A percentile compares a stretch with the other conserved stretches of the same genome.
Evolutionary conservation across 92 coral and sea anemone genomes (phyloP).

Genomic region (Parazoanthus swiftii): DNA sequence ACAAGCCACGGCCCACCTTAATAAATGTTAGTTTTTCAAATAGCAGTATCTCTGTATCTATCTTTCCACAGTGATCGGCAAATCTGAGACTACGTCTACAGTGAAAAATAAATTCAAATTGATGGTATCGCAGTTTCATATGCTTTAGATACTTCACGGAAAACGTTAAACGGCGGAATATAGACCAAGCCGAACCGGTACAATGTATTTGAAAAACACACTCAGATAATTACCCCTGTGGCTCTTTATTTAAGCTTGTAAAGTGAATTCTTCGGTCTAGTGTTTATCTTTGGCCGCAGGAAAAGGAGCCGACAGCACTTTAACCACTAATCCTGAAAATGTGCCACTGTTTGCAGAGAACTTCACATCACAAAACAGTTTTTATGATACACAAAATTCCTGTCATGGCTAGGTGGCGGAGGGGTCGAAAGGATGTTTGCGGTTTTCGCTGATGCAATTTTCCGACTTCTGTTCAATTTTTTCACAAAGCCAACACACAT

Average conservation of each 20-base stretch:
- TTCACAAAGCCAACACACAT: neutral
- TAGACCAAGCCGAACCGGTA: neutral
- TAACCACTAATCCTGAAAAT: conserved; percentile 14
- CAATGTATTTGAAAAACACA: neutral
- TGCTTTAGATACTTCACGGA: neutral
- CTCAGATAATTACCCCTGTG: neutral
- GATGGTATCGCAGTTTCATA: neutral
- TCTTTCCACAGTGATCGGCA: neutral
- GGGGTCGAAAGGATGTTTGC: conserved; percentile 16
- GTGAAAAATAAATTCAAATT: neutral
- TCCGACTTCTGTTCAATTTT: conserved; percentile 19
- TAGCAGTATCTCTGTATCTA: neutral
- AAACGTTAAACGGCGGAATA: neutral
- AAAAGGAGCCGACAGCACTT: conserved; percentile 35
- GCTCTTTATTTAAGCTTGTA: conserved; percentile 31
- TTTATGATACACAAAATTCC: conserved; percentile 23
- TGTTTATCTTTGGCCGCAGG: conserved; percentile 8
- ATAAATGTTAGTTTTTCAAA: neutral
- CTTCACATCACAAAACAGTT: conserved; percentile 29
- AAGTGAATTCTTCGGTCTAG: conserved; percentile 25
- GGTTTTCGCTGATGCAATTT: neutral
- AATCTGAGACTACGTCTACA: neutral
- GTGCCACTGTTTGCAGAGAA: conserved; percentile 32
- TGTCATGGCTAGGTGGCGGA: conserved; percentile 18
- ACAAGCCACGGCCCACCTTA: neutral